These are phyloP conservation scores for Cyprinodon tularosa DNA, from an alignment of 2,113 vertebrate genomes.

Conservation along the genomic window DNA sequence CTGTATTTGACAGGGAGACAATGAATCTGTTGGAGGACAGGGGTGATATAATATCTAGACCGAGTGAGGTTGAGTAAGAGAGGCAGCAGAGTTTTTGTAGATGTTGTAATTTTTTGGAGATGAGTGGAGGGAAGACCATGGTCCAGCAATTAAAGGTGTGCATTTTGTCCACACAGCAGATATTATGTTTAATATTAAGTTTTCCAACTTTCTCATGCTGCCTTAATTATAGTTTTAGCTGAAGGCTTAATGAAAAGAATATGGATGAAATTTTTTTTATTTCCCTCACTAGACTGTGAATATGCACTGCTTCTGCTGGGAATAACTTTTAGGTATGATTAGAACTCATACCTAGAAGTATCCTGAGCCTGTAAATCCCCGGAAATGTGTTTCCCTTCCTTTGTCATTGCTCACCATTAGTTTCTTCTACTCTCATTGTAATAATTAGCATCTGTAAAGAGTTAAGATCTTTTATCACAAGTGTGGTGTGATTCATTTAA, in stretches of 20 bases:
- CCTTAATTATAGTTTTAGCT: slow-evolving; percentile 3
- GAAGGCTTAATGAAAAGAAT: not conserved
- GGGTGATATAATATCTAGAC: too few species aligned
- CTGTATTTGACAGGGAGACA: too few species aligned
- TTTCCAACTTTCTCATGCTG: not conserved
- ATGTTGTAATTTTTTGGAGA: too few species aligned
- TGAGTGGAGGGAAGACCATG: too few species aligned
- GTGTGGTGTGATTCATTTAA: slow-evolving; percentile 42
- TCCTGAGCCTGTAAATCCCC: slow-evolving; percentile 25
- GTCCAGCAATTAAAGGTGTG: not conserved
- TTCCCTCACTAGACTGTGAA: slow-evolving; percentile 55
- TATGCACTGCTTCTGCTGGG: slow-evolving; percentile 60
- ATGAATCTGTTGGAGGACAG: too few species aligned
- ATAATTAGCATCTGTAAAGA: slow-evolving; percentile 54
- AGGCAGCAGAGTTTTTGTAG: too few species aligned
- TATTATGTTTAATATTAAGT: not conserved
- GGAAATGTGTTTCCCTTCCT: slow-evolving; percentile 11
- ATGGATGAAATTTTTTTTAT: slow-evolving; percentile 41
- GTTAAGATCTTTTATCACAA: slow-evolving; percentile 48
- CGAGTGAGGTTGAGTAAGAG: too few species aligned
- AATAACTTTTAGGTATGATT: slow-evolving; percentile 55
- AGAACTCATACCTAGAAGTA: slow-evolving; percentile 25
- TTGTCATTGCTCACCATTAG: not conserved
- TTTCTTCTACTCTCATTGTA: slow-evolving; percentile 12
- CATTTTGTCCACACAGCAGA: not conserved